Conservation (phyloP, 2,113 vertebrate species). For the Pipra filicauda region DNA sequence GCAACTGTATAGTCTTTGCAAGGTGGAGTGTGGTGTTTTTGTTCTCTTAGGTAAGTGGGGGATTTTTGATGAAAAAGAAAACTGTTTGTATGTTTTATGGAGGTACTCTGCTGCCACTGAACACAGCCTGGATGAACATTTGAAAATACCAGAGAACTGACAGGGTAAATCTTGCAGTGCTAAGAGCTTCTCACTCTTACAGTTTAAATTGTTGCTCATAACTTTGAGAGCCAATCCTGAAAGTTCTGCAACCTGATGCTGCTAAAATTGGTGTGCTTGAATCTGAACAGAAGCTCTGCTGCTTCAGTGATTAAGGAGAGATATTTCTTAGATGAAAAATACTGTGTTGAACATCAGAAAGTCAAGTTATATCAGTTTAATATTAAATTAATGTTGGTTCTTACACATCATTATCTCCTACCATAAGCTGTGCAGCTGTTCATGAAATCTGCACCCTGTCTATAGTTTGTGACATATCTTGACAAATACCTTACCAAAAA, state of each 20-base stretch:
- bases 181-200: background rate
- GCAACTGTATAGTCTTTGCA: background rate
- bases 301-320: background rate
- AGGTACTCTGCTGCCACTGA: background rate
- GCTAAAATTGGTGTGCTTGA: background rate
- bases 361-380: slow-evolving; percentile 29
- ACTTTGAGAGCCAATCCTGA: background rate
- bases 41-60: background rate
- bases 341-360: slow-evolving; percentile 17
- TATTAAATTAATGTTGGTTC: background rate
- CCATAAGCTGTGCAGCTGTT: slow-evolving; percentile 31
- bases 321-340: slow-evolving; percentile 19
- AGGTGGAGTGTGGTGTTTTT: background rate
- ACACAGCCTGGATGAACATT: background rate
- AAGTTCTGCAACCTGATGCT: background rate
- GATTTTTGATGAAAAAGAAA: background rate
- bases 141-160: background rate
- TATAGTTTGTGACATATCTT: background rate
- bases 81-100: background rate
- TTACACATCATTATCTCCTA: background rate
- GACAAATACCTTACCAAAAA: background rate
- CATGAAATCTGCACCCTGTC: background rate
- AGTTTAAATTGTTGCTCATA: background rate
- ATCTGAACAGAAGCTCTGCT: background rate
- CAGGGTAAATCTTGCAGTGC: background rate